phyloP scores from a whole-genome alignment of 2,113 vertebrate genomes.

The Drymodes brunneopygia region DNA sequence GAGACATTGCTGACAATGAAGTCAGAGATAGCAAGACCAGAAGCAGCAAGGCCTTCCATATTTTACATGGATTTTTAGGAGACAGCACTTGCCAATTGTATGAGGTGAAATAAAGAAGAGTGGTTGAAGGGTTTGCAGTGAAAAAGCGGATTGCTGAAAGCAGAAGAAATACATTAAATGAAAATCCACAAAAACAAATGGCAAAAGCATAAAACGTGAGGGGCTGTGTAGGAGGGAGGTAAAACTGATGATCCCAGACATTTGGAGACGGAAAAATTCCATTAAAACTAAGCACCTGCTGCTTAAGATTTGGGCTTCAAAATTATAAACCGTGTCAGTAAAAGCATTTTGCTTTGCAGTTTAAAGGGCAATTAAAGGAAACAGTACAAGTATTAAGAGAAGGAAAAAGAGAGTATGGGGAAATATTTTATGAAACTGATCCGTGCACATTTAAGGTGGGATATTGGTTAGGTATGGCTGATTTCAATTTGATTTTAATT shows the following conservation, averaged over 20 bases:
- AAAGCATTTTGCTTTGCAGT: conserved; percentile 16
- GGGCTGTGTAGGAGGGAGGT: conserved; percentile 49
- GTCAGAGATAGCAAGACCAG: not conserved
- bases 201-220: conserved; percentile 60
- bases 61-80: not conserved
- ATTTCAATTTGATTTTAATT: conserved; percentile 51
- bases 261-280: conserved; percentile 28
- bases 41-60: not conserved
- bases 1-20: not conserved
- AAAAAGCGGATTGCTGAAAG: conserved; percentile 43
- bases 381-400: not conserved
- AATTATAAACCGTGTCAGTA: conserved; percentile 18
- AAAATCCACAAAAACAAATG: conserved; percentile 62
- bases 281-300: conserved; percentile 58
- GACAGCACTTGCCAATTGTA: not conserved
- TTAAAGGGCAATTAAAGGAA: not conserved
- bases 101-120: not conserved
- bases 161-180: conserved; percentile 19
- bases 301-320: conserved; percentile 3
- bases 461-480: conserved; percentile 14
- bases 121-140: not conserved
- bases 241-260: conserved; percentile 37
- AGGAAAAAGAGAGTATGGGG: conserved; percentile 23
- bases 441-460: not conserved
- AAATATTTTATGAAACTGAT: conserved; percentile 55